Conservation (phyloP, 2,113 vertebrate species). For the Martes martes region DNA sequence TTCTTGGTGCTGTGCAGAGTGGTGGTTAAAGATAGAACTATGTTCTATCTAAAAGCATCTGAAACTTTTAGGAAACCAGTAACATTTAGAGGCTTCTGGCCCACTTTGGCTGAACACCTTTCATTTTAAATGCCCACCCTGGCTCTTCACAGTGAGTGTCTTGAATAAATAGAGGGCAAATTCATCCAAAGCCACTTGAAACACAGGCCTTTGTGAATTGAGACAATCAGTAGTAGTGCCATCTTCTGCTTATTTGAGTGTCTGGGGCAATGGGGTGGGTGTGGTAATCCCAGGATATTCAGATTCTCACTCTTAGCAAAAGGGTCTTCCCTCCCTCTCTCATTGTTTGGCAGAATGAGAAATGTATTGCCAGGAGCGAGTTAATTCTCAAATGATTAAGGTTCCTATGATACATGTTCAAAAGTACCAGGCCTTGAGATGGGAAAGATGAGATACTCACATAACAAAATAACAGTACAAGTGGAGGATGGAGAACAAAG, state of each 20-base stretch:
- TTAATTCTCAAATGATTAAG: slow-evolving; percentile 24
- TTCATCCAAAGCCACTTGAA: background rate
- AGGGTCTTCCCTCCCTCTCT: background rate
- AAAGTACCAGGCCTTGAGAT: background rate
- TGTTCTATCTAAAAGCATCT: background rate
- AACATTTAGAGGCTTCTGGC: background rate
- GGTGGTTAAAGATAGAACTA: background rate
- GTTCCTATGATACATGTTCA: background rate
- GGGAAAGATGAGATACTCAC: background rate
- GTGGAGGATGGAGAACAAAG: background rate
- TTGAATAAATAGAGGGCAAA: background rate
- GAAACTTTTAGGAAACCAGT: background rate
- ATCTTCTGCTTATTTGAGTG: background rate
- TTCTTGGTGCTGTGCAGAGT: background rate
- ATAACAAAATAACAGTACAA: background rate
- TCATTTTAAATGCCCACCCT: background rate
- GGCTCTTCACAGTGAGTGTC: background rate
- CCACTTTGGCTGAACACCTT: background rate
- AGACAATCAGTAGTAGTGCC: background rate
- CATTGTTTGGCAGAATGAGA: background rate
- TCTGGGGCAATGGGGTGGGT: background rate
- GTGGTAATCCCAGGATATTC: background rate
- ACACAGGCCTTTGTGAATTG: background rate
- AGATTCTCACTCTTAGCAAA: background rate
- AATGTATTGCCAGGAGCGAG: background rate